Base-by-base conservation (phyloP, 2,113 vertebrate genomes). In the Corydoras sp. region DNA sequence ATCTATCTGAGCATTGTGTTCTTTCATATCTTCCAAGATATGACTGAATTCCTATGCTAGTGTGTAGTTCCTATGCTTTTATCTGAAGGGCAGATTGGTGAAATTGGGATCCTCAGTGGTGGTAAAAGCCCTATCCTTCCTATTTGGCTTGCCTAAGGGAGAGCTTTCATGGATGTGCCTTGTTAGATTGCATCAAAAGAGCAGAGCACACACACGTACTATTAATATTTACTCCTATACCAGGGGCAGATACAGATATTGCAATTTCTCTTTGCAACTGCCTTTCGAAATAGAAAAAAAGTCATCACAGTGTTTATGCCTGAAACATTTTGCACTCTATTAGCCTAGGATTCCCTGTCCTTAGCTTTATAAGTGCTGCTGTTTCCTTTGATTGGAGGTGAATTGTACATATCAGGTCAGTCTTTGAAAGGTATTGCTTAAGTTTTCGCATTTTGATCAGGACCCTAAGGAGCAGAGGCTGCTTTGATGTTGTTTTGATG, bases 201-300 rank as follows among this genome's bases (percentile, higher is more conserved):
- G 7, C 0, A 5, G 64, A 55, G 72, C 70, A 69, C 75, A 74
- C 18, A 32, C 70, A 61, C 62, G 49, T 54, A 59, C 60, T 11
- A 54, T 86, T 78, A 81, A 81, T 84, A 83, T 82, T 73, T 82
- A 65, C 79, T 67, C 53, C 76, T 77, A 68, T 73, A 69, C 60
- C 70, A 79, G 75, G 14, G 18, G 67, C 30, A 15, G 2, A 43
- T 4, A 35, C 49, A 62, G 68, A 72, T 67, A 62, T 55, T 71
- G 77, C 31, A 64, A 77, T 66, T 71, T 65, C 62, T 65, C 35
- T 32, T 70, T 63, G 68, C 65, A 60, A 68, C 53, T 76, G 30
- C 32, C 35, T 14, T 43, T 5, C 48, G 54, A 71, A 60, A 43
- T 51, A 62, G 56, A 50, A 32, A 64, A 50, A 43, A 15, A 62